phyloP scores from a whole-genome alignment of 2,888 invertebrate species.

The Baccha elongata region DNA sequence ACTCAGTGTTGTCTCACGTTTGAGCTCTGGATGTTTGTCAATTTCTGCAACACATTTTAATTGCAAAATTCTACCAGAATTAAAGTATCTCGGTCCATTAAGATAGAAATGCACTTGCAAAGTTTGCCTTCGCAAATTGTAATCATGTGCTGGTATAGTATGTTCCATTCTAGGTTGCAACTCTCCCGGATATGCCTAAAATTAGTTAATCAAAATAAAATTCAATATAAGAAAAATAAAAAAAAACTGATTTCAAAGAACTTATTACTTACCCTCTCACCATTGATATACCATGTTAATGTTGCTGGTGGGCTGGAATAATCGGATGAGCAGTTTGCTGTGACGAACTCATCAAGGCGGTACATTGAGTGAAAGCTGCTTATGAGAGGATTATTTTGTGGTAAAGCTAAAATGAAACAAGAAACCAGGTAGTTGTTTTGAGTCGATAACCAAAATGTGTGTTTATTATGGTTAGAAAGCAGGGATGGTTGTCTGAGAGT shows the following conservation, averaged over 20 bases:
- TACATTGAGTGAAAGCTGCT: slow-evolving; percentile 79
- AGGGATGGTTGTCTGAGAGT: background rate
- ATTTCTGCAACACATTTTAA: slow-evolving; percentile 80
- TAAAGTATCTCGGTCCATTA: slow-evolving; percentile 79
- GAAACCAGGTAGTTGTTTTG: too few relatives aligned
- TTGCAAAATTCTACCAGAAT: slow-evolving; percentile 75
- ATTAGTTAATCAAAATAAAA: background rate
- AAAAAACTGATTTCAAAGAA: slow-evolving; percentile 1
- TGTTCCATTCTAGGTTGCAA: slow-evolving; percentile 79
- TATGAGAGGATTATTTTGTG: slow-evolving; percentile 80
- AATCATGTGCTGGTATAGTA: slow-evolving; percentile 79
- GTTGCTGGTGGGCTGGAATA: slow-evolving; percentile 79
- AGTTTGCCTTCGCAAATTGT: slow-evolving; percentile 78
- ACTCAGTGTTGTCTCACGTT: slow-evolving; percentile 77
- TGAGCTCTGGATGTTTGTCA: slow-evolving; percentile 78
- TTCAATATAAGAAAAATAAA: background rate
- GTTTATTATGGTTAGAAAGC: background rate
- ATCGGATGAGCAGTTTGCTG: slow-evolving; percentile 80
- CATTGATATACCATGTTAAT: slow-evolving; percentile 80
- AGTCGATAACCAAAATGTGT: slow-evolving; percentile 27
- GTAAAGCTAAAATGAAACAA: slow-evolving; percentile 77
- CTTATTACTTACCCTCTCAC: slow-evolving; percentile 77
- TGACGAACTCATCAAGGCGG: slow-evolving; percentile 79
- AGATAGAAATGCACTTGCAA: slow-evolving; percentile 80
- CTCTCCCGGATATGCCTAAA: slow-evolving; percentile 77